A percentile compares a stretch with the other conserved stretches of the same genome.
These are phyloP conservation scores for Rhinolophus ferrumequinum DNA, from an alignment of 2,113 vertebrate genomes.

Conservation along the genomic window DNA sequence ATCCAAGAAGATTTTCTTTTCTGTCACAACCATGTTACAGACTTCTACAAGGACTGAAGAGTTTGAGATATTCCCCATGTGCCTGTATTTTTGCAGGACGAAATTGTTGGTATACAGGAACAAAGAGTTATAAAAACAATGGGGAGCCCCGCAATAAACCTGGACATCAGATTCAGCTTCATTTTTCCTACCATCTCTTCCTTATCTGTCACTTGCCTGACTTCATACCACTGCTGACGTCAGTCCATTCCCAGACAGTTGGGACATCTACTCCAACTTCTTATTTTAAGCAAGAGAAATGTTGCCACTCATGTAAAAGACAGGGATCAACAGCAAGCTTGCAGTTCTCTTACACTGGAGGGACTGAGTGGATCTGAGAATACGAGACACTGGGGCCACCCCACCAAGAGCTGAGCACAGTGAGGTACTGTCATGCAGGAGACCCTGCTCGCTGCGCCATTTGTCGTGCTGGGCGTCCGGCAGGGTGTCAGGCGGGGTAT, in stretches of 20 bases:
- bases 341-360: background rate
- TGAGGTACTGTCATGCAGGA: too few species aligned
- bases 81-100: background rate
- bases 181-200: background rate
- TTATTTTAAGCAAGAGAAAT: background rate
- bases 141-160: background rate
- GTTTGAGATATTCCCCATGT: background rate
- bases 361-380: background rate
- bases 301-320: background rate
- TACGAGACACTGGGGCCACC: rapidly evolving
- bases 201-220: background rate
- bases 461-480: too few species aligned
- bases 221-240: background rate
- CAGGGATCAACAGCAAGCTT: background rate
- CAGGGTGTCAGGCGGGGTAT: too few species aligned
- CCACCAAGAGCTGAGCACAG: rapidly evolving
- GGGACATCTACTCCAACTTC: background rate
- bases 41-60: background rate
- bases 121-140: background rate
- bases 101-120: background rate
- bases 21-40: background rate
- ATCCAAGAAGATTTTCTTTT: background rate
- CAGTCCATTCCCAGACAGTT: background rate
- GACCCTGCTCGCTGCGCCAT: too few species aligned
- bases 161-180: background rate